Conservation (phyloP, 2,888 invertebrate species). For the Rotaria macrura region DNA sequence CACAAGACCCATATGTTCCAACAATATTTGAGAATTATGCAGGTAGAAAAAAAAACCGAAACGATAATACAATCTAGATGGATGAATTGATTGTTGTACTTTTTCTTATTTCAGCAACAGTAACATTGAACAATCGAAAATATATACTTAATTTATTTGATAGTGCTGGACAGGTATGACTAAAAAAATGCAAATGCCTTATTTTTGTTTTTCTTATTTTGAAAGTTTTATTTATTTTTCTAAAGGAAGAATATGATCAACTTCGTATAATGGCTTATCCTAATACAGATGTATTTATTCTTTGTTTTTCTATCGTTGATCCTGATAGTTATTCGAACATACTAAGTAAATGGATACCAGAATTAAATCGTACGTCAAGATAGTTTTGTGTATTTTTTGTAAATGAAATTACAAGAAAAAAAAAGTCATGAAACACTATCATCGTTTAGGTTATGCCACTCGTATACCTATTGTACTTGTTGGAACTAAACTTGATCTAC, state of each 20-base stretch:
- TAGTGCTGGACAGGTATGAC: conserved; percentile 9
- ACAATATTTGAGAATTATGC: conserved; percentile 32
- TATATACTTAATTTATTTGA: not conserved
- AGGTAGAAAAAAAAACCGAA: not conserved
- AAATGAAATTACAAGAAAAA: no score
- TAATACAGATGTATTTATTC: conserved; percentile 25
- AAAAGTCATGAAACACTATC: no score
- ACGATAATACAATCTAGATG: no score
- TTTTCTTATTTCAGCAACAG: not conserved
- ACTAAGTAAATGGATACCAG: conserved; percentile 30
- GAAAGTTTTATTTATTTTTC: not conserved
- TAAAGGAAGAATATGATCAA: conserved; percentile 29
- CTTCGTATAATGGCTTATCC: conserved; percentile 29
- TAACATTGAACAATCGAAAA: not conserved
- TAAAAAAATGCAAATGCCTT: not conserved
- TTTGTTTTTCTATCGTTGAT: conserved; percentile 28
- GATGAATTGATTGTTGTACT: no score
- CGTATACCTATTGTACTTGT: conserved; percentile 22
- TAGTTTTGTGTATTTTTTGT: no score
- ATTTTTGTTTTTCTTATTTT: no score
- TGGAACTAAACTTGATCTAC: conserved; percentile 28
- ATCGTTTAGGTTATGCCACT: not conserved
- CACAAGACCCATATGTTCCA: conserved; percentile 26
- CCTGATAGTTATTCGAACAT: conserved; percentile 26
- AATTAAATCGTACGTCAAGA: conserved; percentile 20